Base-by-base conservation (phyloP, 2,888 invertebrate species). In the Macrostomum cliftonense region DNA sequence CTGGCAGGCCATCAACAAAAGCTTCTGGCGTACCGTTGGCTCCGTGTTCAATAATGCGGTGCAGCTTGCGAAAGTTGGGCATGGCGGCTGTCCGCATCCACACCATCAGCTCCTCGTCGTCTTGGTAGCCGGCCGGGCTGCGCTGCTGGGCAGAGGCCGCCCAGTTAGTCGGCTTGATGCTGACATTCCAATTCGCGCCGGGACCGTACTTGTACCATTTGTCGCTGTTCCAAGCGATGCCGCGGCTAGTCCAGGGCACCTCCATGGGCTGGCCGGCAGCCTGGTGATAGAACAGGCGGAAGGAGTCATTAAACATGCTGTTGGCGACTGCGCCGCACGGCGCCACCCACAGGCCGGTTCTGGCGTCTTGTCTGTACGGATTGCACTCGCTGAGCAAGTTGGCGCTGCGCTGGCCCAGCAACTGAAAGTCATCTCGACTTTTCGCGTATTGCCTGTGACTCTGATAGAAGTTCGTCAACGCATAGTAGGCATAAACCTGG, bases 301-400 rank as follows among this genome's bases (percentile, higher is more conserved):
- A 28, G 28, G 28, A 28, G 28, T 28, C 95, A 72, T 82, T 93
- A 65, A 97, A 97, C 50, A 97, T 73, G 0, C 93, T 95, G 74
- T 97, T 97, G 1, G 97, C 97, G 55, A 97, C 93, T 12, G 95
- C 95, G 12, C 97, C 97, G 71, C 97, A 97, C 0, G 97, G 97
- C 2, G 88, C 93, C 28, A 28, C 28, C 28, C 28, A 28, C 28
- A 28, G 28, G 4, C 28, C 28, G 28, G 28, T 28, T 4, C 5
- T 7, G 28, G 28, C 28, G 28, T 28, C 28, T 9, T 28, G 28
- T 7, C 28, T 4, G 28, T 28, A 28, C 5, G 28, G 28, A 28
- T 28, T 9, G 28, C 28, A 28, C 28, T 28, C 28, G 28, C 28
- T 28, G 5, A 28, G 28, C 28, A 28, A 28, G 9, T 9, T 9